Percentiles rank a stretch among this genome's conserved stretches.
phyloP scores from a whole-genome alignment of 2,888 invertebrate species.

The Parthenolecanium corni region DNA sequence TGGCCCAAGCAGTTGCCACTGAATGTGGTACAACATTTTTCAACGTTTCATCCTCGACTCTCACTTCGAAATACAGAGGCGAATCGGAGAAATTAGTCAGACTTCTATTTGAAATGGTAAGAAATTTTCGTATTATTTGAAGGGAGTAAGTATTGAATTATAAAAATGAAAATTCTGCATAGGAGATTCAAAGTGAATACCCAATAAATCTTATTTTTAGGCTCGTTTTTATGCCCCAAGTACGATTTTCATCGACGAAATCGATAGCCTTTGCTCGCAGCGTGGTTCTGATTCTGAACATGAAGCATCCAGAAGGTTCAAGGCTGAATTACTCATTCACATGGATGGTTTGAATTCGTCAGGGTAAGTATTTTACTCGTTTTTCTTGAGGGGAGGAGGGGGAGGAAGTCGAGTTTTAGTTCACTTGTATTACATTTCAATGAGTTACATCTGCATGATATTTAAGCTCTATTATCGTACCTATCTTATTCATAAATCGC shows the following conservation, averaged over 20 bases:
- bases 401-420: too few relatives aligned
- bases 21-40: constrained; percentile 82
- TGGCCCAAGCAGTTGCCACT: constrained; percentile 78
- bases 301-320: constrained; percentile 72
- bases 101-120: constrained; percentile 73
- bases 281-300: constrained; percentile 76
- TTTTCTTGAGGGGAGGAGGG: too few relatives aligned
- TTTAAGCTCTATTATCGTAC: too few relatives aligned
- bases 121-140: constrained; percentile 22
- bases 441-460: too few relatives aligned
- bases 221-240: constrained; percentile 78
- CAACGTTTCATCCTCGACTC: constrained; percentile 72
- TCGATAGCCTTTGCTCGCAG: constrained; percentile 72
- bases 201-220: constrained; percentile 43
- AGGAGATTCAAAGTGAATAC: too few relatives aligned
- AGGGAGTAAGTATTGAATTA: too few relatives aligned
- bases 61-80: constrained; percentile 81
- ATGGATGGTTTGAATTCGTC: constrained; percentile 71
- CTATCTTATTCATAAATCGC: too few relatives aligned
- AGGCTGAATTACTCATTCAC: constrained; percentile 77
- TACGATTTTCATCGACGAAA: constrained; percentile 83
- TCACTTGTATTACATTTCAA: neutral
- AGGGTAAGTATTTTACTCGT: constrained; percentile 40
- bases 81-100: constrained; percentile 82
- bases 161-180: too few relatives aligned